A percentile compares a stretch with the other conserved stretches of the same genome.
These are phyloP conservation scores for Parnassius orleans DNA, from an alignment of 2,888 invertebrate species.

Conservation along the genomic window DNA sequence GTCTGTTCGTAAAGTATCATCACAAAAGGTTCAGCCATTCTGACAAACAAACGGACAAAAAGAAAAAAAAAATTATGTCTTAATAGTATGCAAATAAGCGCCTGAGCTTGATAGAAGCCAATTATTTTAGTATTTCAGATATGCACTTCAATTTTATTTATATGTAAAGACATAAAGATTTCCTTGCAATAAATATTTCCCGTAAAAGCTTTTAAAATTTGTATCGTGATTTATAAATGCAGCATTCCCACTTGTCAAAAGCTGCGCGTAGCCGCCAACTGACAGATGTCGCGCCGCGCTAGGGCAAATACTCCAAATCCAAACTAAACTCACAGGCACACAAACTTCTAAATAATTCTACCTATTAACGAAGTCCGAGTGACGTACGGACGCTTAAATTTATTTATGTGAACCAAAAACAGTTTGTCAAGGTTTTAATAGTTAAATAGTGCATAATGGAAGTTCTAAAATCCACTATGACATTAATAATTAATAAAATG, in stretches of 20 bases:
- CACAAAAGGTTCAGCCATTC: too few species aligned
- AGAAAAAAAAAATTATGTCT: too few species aligned
- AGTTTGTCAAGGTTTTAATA: conserved; percentile 15
- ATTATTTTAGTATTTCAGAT: too few species aligned
- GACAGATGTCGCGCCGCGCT: conserved; percentile 37
- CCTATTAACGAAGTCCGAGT: conserved; percentile 23
- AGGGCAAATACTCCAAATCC: conserved; percentile 24
- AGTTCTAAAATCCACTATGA: conserved; percentile 6
- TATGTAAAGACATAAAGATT: too few species aligned
- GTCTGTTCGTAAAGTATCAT: too few species aligned
- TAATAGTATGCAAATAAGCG: too few species aligned
- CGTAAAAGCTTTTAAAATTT: too few species aligned
- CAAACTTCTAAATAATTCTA: conserved; percentile 27
- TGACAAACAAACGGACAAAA: too few species aligned
- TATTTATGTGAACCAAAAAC: conserved; percentile 17
- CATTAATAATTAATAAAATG: conserved; percentile 9
- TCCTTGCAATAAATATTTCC: too few species aligned
- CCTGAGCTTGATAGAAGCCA: too few species aligned
- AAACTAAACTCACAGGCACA: conserved; percentile 24
- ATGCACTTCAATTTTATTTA: too few species aligned
- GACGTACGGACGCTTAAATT: conserved; percentile 8
- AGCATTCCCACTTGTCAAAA: conserved; percentile 26
- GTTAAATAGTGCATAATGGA: conserved; percentile 6
- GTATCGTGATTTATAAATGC: conserved; percentile 27
- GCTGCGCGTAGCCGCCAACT: conserved; percentile 29